Evolutionary conservation across 1,140 invertebrate species (phyloP).

Genomic region (Drosophila orosa): DNA sequence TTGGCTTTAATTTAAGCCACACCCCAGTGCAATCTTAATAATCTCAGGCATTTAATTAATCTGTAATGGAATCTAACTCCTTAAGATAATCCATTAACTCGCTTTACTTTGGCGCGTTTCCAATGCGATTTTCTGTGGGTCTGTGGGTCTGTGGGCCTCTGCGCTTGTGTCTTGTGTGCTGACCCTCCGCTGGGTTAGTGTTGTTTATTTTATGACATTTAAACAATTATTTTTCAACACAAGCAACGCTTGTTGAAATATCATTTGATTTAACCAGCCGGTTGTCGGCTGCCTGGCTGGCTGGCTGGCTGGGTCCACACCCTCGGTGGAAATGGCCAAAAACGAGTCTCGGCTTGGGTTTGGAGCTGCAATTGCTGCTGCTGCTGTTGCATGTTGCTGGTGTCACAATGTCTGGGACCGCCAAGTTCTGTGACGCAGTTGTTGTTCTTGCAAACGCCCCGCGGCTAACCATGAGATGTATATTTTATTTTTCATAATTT

Average conservation of each 20-base stretch:
- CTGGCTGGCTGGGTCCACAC: conserved; percentile 48
- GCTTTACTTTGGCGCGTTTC: conserved; percentile 17
- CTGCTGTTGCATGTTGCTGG: conserved; percentile 46
- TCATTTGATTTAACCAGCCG: conserved; percentile 53
- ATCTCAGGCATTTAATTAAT: conserved; percentile 13
- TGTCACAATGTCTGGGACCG: conserved; percentile 77
- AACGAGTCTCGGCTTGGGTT: conserved; percentile 38
- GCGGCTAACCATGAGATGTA: conserved; percentile 56
- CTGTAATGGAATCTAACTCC: conserved; percentile 26
- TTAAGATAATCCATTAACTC: conserved; percentile 4
- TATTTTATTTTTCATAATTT: conserved; percentile 66
- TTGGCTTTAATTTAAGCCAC: neutral
- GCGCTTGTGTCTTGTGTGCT: conserved; percentile 2
- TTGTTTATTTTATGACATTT: conserved; percentile 73
- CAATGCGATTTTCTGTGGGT: conserved; percentile 16
- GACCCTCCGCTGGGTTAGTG: conserved; percentile 43
- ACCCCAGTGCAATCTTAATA: neutral
- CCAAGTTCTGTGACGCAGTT: conserved; percentile 49
- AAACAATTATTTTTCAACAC: conserved; percentile 77
- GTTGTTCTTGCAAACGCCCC: conserved; percentile 59
- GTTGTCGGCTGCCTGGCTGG: conserved; percentile 8
- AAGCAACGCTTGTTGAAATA: conserved; percentile 67
- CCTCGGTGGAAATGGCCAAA: conserved; percentile 54
- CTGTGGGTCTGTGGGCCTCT: neutral
- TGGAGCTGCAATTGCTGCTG: conserved; percentile 21